Percentiles rank a stretch among this genome's conserved stretches.
phyloP scores from a whole-genome alignment of 1,140 invertebrate species.

The Pseudoatta argentina region DNA sequence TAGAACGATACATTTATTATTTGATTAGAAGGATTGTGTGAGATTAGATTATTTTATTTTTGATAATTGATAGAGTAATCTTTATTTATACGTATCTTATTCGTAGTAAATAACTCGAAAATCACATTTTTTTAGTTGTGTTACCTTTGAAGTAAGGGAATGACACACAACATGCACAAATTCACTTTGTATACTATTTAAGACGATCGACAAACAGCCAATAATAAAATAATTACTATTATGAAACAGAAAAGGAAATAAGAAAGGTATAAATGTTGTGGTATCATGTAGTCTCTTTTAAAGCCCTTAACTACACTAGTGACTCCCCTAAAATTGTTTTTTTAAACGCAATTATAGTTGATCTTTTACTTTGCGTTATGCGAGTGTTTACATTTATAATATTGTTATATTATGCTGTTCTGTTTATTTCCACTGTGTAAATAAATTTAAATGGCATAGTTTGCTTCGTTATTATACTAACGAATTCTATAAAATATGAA shows the following conservation, averaged over 20 bases:
- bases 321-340: not conserved
- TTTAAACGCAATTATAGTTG: not conserved
- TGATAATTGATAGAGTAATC: too few relatives aligned
- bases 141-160: too few relatives aligned
- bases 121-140: too few relatives aligned
- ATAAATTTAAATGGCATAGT: not conserved
- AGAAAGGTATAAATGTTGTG: not conserved
- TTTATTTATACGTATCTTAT: too few relatives aligned
- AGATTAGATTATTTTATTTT: too few relatives aligned
- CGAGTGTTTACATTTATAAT: not conserved
- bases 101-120: too few relatives aligned
- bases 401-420: not conserved
- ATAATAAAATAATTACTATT: too few relatives aligned
- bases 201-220: not conserved
- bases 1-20: too few relatives aligned
- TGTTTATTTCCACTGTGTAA: not conserved
- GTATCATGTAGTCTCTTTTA: not conserved
- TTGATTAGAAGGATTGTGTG: too few relatives aligned
- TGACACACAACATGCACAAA: too few relatives aligned
- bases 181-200: not conserved
- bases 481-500: not conserved
- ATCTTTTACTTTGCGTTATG: not conserved
- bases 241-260: not conserved
- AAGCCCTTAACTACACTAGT: not conserved
- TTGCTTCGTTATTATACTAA: not conserved